Conservation (phyloP, 2,888 invertebrate genomes). For the Amphipoea oculea region DNA sequence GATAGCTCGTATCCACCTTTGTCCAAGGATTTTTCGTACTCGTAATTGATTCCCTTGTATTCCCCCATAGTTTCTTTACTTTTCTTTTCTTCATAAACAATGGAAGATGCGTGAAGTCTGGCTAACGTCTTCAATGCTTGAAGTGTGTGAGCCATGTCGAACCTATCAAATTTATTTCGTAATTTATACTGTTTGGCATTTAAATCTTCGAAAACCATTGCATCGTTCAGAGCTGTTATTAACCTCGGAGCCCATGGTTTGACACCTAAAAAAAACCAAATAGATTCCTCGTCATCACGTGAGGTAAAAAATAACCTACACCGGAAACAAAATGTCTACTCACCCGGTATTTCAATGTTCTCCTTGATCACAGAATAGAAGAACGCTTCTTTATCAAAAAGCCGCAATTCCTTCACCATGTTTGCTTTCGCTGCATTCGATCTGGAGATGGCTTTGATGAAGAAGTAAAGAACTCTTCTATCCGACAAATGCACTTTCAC, state of each 20-base stretch:
- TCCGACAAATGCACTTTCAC: conserved; percentile 73
- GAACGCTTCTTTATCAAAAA: conserved; percentile 80
- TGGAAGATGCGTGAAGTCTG: conserved; percentile 88
- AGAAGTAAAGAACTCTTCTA: conserved; percentile 74
- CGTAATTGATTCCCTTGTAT: conserved; percentile 76
- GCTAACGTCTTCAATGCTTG: conserved; percentile 86
- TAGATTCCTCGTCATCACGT: background rate
- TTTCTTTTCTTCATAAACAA: conserved; percentile 87
- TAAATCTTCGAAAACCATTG: conserved; percentile 86
- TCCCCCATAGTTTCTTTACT: conserved; percentile 72
- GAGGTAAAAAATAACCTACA: background rate
- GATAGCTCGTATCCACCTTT: conserved; percentile 76
- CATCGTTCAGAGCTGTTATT: conserved; percentile 75
- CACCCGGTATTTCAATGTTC: conserved; percentile 78
- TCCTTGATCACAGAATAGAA: conserved; percentile 81
- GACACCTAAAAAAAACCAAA: conserved; percentile 72
- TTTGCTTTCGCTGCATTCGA: conserved; percentile 82
- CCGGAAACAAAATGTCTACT: conserved; percentile 47
- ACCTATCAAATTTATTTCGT: conserved; percentile 79
- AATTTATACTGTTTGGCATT: conserved; percentile 77
- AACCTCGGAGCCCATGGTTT: conserved; percentile 82
- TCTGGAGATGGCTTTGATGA: conserved; percentile 82
- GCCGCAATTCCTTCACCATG: conserved; percentile 80
- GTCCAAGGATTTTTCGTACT: conserved; percentile 73
- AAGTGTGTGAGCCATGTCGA: conserved; percentile 86